phyloP scores from a whole-genome alignment of 2,113 vertebrate genomes.

The Copsychus sechellarum region DNA sequence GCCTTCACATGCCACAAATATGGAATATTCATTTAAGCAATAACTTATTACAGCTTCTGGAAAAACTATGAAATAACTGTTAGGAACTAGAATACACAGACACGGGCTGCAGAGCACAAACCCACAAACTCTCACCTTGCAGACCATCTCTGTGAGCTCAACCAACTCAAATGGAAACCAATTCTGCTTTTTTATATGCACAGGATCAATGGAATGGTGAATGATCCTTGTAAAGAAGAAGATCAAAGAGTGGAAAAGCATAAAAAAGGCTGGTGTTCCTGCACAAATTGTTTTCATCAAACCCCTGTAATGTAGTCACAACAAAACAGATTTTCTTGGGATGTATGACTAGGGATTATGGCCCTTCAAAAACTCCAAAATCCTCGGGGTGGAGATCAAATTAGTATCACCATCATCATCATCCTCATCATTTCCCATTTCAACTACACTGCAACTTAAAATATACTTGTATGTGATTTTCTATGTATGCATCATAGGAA shows the following conservation, averaged over 20 bases:
- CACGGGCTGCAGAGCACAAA: not conserved
- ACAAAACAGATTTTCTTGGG: constrained; percentile 18
- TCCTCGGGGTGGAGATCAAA: not conserved
- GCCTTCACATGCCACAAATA: not conserved
- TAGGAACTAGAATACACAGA: not conserved
- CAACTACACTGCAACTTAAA: not conserved
- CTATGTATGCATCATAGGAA: not conserved
- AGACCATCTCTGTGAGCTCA: not conserved
- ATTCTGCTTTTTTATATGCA: not conserved
- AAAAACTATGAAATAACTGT: not conserved
- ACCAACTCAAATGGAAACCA: not conserved
- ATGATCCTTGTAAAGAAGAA: not conserved
- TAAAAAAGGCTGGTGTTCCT: not conserved
- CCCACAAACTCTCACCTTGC: not conserved
- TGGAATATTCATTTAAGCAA: not conserved
- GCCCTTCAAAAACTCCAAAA: not conserved
- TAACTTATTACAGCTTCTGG: not conserved
- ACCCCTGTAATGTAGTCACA: not conserved
- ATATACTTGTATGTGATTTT: not conserved
- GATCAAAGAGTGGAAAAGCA: constrained; percentile 21
- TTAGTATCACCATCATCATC: not conserved
- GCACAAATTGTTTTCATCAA: constrained; percentile 33
- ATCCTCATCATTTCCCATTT: not conserved
- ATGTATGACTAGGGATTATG: not conserved
- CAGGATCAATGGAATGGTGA: constrained; percentile 6